Evolutionary conservation across 2,888 invertebrate genomes (phyloP), one percentile per base, ranked within the genome.

Genomic region (Xylota sylvarum): DNA sequence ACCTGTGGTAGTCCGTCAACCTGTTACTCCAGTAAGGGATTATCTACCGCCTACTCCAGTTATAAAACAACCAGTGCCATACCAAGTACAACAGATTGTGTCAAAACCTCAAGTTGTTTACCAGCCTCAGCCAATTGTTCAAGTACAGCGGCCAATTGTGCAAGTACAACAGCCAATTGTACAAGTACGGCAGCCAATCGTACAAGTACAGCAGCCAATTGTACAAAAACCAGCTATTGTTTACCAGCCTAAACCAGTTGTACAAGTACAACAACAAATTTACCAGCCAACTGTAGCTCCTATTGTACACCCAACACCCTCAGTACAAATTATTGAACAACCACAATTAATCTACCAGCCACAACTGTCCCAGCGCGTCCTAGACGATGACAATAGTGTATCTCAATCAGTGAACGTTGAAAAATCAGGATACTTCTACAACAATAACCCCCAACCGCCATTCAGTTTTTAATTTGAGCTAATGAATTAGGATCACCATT

Each of bases 361-460:
- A 60, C 46, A 46, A 19, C 17, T 7, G 17, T 5, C 52, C 27
- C 27, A 32, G n/a, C 48, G 32, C 0, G 10, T 35, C 10, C n/a
- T 60, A 35, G 32, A 35, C 14, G 35, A 17, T 17, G 48, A 60
- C 9, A 32, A 77, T 32, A 12, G 35, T 12, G 35, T 5, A 37
- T 50, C 58, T 12, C 50, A 43, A 6, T 19, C 65, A 17, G 40
- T 30, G 4, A 23, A 14, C 12, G 48, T 64, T 9, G 27, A 50
- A 23, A 56, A 81, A 17, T 27, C 7, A 27, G 32, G 82, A 32
- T 82, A 82, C 40, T 5, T 70, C n/a, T 82, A 82, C 50, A 58
- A 82, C 17, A 82, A 76, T 14, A 70, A 76, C 17, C 82, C 82
- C 2, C 69, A 55, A 6, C 82, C 82, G 17, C 64, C 82, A 0